phyloP scores from a whole-genome alignment of 2,113 vertebrate species.

The Clupea harengus region DNA sequence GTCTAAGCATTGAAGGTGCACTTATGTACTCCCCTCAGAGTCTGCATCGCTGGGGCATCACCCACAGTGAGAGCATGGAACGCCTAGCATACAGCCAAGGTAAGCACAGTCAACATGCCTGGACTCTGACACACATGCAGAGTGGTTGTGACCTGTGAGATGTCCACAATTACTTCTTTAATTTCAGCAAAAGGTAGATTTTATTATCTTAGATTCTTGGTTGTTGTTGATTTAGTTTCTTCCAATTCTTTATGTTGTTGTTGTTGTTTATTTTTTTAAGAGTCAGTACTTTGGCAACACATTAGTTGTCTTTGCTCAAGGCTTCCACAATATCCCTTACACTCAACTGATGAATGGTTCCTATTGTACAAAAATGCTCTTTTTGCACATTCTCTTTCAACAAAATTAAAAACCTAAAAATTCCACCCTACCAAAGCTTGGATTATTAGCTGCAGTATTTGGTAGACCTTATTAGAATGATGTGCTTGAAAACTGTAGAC shows the following conservation, averaged over 20 bases:
- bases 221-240: not conserved
- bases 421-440: no score
- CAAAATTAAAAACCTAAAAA: not conserved
- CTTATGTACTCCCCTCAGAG: slow-evolving; percentile 78
- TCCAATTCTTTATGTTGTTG: not conserved
- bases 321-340: no score
- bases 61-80: slow-evolving; percentile 77
- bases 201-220: not conserved
- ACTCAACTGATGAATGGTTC: no score
- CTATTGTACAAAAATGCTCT: no score
- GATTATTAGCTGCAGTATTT: not conserved
- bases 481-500: not conserved
- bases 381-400: not conserved
- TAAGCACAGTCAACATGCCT: slow-evolving; percentile 41
- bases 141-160: not conserved
- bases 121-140: not conserved
- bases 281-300: not conserved
- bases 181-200: not conserved
- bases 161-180: not conserved
- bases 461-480: not conserved
- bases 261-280: not conserved
- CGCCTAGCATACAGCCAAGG: slow-evolving; percentile 74
- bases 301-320: not conserved
- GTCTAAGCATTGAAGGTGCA: not conserved
- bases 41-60: slow-evolving; percentile 76